Conservation (phyloP, 2,113 vertebrate species). For the Lasiurus borealis region DNA sequence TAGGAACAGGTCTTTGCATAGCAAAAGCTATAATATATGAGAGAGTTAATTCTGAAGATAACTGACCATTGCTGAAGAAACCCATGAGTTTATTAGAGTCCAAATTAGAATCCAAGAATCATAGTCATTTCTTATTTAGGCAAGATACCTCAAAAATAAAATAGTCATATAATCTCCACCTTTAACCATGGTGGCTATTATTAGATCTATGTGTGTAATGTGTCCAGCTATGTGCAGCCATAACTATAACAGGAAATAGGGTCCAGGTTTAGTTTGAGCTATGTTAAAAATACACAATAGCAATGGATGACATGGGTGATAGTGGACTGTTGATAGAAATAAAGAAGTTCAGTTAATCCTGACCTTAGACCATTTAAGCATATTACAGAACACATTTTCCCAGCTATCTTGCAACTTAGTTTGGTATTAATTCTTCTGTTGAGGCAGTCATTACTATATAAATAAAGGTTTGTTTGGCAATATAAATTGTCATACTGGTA, state of each 20-base stretch:
- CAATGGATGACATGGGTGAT: neutral
- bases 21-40: neutral
- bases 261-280: neutral
- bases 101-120: slow-evolving; percentile 81
- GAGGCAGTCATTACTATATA: slow-evolving; percentile 35
- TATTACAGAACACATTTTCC: slow-evolving; percentile 13
- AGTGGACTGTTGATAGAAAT: slow-evolving; percentile 57
- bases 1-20: neutral
- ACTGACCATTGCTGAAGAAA: slow-evolving; percentile 65
- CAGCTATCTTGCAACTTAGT: neutral
- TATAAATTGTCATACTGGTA: neutral
- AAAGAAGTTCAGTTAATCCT: slow-evolving; percentile 57
- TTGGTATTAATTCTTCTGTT: slow-evolving; percentile 28
- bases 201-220: slow-evolving; percentile 78
- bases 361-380: neutral
- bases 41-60: slow-evolving; percentile 61
- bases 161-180: slow-evolving; percentile 74
- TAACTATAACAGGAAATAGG: slow-evolving; percentile 21
- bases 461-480: slow-evolving; percentile 1
- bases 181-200: slow-evolving; percentile 64
- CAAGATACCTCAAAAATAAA: slow-evolving; percentile 82
- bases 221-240: slow-evolving; percentile 75
- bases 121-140: slow-evolving; percentile 85
- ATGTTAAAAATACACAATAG: slow-evolving; percentile 56
- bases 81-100: slow-evolving; percentile 60